phyloP scores from a whole-genome alignment of 2,888 invertebrate genomes.

The Ceriagrion tenellum region DNA sequence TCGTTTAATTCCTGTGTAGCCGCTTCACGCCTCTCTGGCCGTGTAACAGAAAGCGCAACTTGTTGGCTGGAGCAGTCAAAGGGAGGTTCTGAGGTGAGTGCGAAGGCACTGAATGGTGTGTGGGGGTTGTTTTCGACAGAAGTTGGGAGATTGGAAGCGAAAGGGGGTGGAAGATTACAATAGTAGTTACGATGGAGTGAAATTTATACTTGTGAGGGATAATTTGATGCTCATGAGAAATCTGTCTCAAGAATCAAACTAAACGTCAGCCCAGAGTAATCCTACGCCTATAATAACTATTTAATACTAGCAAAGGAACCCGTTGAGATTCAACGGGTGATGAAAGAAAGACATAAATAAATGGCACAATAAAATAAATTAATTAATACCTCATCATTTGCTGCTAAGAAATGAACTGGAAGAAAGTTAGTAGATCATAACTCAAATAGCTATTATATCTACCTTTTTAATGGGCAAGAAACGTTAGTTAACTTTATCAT shows the following conservation, averaged over 20 bases:
- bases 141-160: background rate
- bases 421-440: no score
- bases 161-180: conserved; percentile 31
- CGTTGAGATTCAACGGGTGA: no score
- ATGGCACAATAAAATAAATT: no score
- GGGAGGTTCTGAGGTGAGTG: background rate
- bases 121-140: background rate
- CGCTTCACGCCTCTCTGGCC: conserved; percentile 53
- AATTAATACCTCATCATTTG: no score
- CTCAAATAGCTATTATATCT: no score
- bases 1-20: conserved; percentile 58
- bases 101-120: background rate
- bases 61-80: conserved; percentile 55
- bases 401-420: no score
- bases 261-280: background rate
- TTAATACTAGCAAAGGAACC: no score
- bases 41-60: conserved; percentile 42
- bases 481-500: no score
- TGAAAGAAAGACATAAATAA: no score
- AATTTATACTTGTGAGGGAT: conserved; percentile 45
- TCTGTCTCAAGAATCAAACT: background rate
- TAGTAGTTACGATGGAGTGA: conserved; percentile 14
- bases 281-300: no score
- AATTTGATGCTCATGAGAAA: background rate
- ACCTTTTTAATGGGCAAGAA: no score